Conservation (phyloP, 2,113 vertebrate species). For the Probosciger aterrimus region DNA sequence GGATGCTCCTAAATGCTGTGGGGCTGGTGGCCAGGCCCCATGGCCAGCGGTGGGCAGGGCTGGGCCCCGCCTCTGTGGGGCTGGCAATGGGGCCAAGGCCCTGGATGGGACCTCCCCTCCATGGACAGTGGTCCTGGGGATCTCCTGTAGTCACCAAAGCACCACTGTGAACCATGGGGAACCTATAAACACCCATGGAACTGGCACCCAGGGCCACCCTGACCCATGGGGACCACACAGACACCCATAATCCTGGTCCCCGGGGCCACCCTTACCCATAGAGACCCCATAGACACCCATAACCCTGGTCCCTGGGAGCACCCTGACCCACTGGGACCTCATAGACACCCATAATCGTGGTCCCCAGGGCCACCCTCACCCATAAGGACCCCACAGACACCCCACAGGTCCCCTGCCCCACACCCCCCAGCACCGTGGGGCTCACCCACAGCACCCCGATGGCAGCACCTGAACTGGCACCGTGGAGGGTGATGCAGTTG, state of each 20-base stretch:
- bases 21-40: not conserved
- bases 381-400: not conserved
- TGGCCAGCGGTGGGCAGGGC: not conserved
- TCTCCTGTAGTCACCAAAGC: not conserved
- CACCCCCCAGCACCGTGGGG: not conserved
- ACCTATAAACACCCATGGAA: not conserved
- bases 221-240: not conserved
- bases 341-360: not conserved
- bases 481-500: too few relatives aligned
- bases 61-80: not conserved
- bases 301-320: too few relatives aligned
- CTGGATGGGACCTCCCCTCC: not conserved
- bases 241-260: too few relatives aligned
- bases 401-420: too few relatives aligned
- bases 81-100: not conserved
- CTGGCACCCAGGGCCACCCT: not conserved
- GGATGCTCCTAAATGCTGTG: slow-evolving; percentile 33
- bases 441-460: not conserved
- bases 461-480: not conserved
- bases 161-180: not conserved
- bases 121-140: not conserved
- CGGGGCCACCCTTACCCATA: not conserved
- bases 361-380: not conserved
- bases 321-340: not conserved
- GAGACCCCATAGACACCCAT: not conserved